These are phyloP conservation scores for Callinectes sapidus DNA, from an alignment of 2,888 invertebrate genomes.

Conservation along the genomic window DNA sequence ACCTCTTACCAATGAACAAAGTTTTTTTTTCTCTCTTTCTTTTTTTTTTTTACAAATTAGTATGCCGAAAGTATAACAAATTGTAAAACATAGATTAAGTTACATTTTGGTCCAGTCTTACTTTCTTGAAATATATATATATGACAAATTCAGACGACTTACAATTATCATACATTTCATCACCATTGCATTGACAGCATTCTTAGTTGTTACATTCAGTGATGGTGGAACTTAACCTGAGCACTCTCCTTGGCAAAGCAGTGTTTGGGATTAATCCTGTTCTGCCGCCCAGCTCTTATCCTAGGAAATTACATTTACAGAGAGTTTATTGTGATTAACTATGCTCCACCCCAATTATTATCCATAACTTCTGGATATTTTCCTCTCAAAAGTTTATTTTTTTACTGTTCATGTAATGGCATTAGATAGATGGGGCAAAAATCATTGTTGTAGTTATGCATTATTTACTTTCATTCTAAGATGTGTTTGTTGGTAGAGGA, in stretches of 20 bases:
- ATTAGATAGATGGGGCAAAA: background rate
- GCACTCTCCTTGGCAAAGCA: background rate
- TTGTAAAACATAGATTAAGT: conserved; percentile 14
- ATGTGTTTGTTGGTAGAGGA: background rate
- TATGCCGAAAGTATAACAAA: conserved; percentile 3
- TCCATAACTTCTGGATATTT: background rate
- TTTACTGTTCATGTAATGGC: background rate
- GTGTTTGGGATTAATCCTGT: background rate
- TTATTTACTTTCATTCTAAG: background rate
- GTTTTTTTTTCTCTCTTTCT: background rate
- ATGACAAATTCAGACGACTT: conserved; percentile 4
- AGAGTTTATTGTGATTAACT: background rate
- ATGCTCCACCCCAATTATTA: background rate
- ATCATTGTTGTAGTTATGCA: background rate
- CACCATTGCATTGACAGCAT: background rate
- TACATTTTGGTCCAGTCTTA: conserved; percentile 3
- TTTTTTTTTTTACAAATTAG: conserved; percentile 7
- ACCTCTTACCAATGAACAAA: conserved; percentile 16
- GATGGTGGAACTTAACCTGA: conserved; percentile 5
- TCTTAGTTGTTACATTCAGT: background rate
- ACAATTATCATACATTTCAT: background rate
- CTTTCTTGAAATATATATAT: background rate
- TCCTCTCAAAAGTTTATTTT: background rate
- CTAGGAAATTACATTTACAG: background rate
- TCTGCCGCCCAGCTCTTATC: background rate